A percentile compares a stretch with the other conserved stretches of the same genome.
Conservation (phyloP, 1,140 invertebrate genomes). For the Melipona quadrifasciata region DNA sequence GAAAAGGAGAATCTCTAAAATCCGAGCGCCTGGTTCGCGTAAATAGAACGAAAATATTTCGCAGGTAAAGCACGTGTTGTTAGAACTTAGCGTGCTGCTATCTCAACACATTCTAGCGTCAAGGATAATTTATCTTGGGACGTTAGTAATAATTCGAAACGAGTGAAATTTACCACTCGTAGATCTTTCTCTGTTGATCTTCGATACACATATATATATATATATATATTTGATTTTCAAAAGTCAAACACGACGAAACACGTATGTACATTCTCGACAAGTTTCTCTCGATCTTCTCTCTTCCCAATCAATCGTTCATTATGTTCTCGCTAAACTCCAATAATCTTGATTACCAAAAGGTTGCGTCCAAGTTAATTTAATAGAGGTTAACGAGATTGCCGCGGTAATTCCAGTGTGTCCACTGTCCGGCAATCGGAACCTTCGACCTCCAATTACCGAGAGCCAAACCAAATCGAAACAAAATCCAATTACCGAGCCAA, state of each 20-base stretch:
- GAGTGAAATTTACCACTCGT: too few relatives aligned
- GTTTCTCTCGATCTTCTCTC: too few relatives aligned
- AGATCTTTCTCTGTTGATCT: too few relatives aligned
- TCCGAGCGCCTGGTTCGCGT: neutral
- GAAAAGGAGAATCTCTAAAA: conserved; percentile 8
- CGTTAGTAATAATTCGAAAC: too few relatives aligned
- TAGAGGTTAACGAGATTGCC: neutral
- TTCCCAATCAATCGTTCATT: too few relatives aligned
- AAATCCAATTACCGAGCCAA: neutral
- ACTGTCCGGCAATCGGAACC: neutral
- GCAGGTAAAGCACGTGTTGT: neutral
- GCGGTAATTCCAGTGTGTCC: neutral
- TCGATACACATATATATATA: too few relatives aligned
- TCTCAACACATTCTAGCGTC: neutral
- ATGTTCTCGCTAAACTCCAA: too few relatives aligned
- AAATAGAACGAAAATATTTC: neutral
- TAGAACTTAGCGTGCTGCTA: neutral
- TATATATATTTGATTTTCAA: too few relatives aligned
- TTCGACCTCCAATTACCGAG: neutral
- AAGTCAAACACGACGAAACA: too few relatives aligned
- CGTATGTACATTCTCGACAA: too few relatives aligned
- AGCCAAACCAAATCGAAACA: neutral
- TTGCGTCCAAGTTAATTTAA: neutral
- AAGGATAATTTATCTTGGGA: too few relatives aligned
- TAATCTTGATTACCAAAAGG: neutral